Percentiles rank a stretch among this genome's conserved stretches.
Conservation (phyloP, 2,113 vertebrate species). For the Heliornis fulica region DNA sequence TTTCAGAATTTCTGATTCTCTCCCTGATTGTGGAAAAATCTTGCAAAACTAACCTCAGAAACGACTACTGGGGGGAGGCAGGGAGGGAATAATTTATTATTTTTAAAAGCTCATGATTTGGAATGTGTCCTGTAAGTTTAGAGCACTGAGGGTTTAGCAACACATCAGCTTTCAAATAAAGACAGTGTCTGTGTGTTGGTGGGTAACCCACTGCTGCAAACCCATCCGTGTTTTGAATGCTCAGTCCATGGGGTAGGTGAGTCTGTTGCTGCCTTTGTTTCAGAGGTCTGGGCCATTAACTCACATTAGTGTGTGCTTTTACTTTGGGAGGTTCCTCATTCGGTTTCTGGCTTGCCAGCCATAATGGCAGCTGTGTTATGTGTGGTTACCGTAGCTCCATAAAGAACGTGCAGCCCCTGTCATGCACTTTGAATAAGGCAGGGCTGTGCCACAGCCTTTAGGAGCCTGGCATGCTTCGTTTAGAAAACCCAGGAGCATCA, state of each 20-base stretch:
- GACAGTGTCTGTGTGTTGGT: background rate
- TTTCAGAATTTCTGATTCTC: background rate
- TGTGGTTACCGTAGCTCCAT: background rate
- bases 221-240: background rate
- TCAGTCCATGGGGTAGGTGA: background rate
- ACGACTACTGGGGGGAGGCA: background rate
- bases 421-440: conserved; percentile 17
- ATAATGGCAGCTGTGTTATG: conserved; percentile 19
- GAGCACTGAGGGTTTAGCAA: background rate
- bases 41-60: background rate
- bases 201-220: background rate
- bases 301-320: background rate
- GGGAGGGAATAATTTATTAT: background rate
- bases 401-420: background rate
- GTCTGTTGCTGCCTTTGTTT: background rate
- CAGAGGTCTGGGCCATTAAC: background rate
- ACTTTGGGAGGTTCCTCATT: background rate
- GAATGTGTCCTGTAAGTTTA: background rate
- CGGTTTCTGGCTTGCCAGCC: background rate
- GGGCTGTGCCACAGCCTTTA: background rate
- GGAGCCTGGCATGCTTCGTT: background rate
- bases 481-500: background rate
- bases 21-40: background rate
- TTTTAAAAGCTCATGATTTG: background rate
- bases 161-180: background rate